phyloP scores from a whole-genome alignment of 2,113 vertebrate genomes.

The Hemiprocne comata region DNA sequence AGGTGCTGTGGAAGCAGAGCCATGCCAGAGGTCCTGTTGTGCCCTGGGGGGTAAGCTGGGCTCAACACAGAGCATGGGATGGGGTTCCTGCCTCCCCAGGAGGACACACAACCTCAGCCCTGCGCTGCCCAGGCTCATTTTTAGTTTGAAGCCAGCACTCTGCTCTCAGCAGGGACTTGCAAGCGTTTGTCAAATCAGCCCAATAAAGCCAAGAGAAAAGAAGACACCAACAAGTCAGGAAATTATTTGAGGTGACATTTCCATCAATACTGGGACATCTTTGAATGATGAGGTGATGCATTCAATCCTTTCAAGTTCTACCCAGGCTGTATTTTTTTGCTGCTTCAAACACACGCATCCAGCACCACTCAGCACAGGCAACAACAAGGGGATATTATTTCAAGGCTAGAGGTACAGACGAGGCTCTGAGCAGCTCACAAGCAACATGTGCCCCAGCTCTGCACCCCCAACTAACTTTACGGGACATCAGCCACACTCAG shows the following conservation, averaged over 20 bases:
- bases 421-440: not conserved
- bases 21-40: not conserved
- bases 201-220: not conserved
- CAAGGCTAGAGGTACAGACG: not conserved
- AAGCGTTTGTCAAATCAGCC: not conserved
- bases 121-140: not conserved
- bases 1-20: rapidly evolving
- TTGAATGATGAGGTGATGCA: not conserved
- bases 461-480: not conserved
- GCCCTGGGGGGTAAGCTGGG: no score
- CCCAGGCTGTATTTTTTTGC: not conserved
- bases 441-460: not conserved
- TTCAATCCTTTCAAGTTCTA: not conserved
- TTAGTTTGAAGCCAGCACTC: not conserved
- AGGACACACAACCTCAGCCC: not conserved
- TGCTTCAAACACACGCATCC: not conserved
- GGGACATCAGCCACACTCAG: not conserved
- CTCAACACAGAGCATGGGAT: no score
- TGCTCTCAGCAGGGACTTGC: not conserved
- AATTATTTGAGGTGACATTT: not conserved
- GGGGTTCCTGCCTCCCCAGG: no score
- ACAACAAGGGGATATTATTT: not conserved
- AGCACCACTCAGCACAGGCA: not conserved
- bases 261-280: not conserved
- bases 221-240: not conserved